Base-by-base conservation (phyloP, 2,888 invertebrate species). In the Drosophila pseudotakahashii region DNA sequence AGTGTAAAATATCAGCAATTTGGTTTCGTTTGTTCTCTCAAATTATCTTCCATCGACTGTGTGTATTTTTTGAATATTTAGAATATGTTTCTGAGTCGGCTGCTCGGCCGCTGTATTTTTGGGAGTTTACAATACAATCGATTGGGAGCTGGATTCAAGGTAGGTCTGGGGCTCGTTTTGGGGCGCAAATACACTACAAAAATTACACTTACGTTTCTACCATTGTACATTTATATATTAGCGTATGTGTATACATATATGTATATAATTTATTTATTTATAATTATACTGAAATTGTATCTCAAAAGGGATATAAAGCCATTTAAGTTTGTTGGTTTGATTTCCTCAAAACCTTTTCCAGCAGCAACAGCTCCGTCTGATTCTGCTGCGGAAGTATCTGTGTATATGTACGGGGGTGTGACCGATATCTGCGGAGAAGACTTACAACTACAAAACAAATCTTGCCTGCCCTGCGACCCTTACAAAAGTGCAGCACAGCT, bases 221-320 rank as follows among this genome's bases (percentile, higher is more conserved):
- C 73, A 74, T 68, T 78, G 66, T 75, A 79, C 78, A 80, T 73
- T 67, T 75, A 81, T 63, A 68, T 66, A 76, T 66, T 79, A 76
- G 76, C 73, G 59, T 75, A 77, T 61, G 62, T 66, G 69, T 74
- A 66, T 73, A 62, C 72, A 62, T 66, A 59, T 64, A 67, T 55
- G 66, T 47, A 73, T 71, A 54, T 68, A 54, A 67, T 73, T 47
- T 10, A 14, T 70, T 70, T 58, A 57, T 62, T 62, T 70, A 55
- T 76, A 73, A 66, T 77, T 76, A 72, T 71, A 77, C 68, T 76
- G 73, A 81, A 71, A 77, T 79, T 86, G 83, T 88, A 84, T 84
- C 88, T 84, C 88, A 84, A 84, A 88, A 84, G 84, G 86, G 86
- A 84, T 88, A 84, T 88, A 88, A 88, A 84, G 88, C 86, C 88